phyloP scores from a whole-genome alignment of 64 coral and sea anemone species.

The Orbicella faveolata region DNA sequence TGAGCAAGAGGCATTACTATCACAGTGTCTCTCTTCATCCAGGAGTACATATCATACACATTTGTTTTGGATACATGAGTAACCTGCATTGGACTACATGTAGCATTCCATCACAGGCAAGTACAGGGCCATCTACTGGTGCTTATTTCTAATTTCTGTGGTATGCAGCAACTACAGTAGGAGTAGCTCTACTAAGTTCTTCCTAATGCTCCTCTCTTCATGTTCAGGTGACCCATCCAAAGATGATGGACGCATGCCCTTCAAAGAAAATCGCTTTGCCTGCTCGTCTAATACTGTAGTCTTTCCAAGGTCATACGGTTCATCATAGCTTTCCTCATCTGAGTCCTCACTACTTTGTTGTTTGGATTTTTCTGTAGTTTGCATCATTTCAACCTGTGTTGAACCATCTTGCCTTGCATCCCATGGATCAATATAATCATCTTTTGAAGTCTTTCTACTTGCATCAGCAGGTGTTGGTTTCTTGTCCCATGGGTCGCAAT shows the following conservation, averaged over 20 bases:
- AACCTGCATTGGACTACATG: no score
- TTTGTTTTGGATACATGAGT: no score
- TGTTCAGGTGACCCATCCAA: background rate
- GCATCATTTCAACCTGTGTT: background rate
- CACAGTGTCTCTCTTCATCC: no score
- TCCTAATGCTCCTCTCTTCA: background rate
- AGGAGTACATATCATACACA: no score
- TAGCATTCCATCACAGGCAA: no score
- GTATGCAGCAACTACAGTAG: no score
- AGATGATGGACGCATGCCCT: conserved; percentile 66
- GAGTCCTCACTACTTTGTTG: conserved; percentile 49
- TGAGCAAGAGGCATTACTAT: no score
- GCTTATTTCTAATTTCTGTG: no score
- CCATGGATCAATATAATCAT: conserved; percentile 86
- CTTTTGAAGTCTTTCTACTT: conserved; percentile 39
- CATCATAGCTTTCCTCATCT: conserved; percentile 86
- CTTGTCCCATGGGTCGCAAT: conserved; percentile 80
- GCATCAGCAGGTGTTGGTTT: conserved; percentile 1
- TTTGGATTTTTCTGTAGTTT: background rate
- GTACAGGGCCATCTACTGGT: no score
- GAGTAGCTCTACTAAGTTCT: background rate
- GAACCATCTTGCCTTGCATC: conserved; percentile 61
- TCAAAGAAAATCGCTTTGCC: conserved; percentile 66
- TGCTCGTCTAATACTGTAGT: conserved; percentile 77
- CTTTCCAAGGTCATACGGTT: conserved; percentile 84